Percentiles rank a stretch among this genome's conserved stretches.
Conservation (phyloP, 2,888 invertebrate genomes). For the Leptopilina myrica region DNA sequence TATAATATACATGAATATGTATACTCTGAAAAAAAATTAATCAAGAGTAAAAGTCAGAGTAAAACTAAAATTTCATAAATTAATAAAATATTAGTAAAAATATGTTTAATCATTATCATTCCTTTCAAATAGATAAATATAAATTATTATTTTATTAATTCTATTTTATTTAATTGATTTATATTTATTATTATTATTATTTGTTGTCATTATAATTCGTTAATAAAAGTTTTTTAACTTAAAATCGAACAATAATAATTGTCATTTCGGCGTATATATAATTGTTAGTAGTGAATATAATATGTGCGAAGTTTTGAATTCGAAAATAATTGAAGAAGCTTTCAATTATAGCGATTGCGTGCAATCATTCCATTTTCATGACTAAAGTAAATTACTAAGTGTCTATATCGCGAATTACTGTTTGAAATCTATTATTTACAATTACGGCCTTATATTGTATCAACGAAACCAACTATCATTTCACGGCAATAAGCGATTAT, state of each 20-base stretch:
- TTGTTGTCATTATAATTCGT: too few species aligned
- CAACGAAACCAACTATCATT: slow-evolving; percentile 4
- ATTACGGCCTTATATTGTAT: slow-evolving; percentile 9
- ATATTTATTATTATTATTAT: too few species aligned
- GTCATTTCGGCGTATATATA: neutral
- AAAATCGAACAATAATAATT: neutral
- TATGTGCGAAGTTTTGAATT: neutral
- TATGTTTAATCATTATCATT: too few species aligned
- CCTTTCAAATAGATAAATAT: too few species aligned
- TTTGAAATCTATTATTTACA: slow-evolving; percentile 27
- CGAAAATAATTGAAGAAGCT: slow-evolving; percentile 5
- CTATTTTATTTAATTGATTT: too few species aligned
- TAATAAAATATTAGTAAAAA: too few species aligned
- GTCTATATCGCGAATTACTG: neutral
- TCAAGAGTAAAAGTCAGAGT: too few species aligned
- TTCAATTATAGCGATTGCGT: slow-evolving; percentile 4
- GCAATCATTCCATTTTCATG: neutral
- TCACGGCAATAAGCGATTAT: neutral
- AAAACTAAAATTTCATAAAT: too few species aligned
- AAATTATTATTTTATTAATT: too few species aligned
- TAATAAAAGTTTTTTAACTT: too few species aligned
- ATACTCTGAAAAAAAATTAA: too few species aligned
- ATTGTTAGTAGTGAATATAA: neutral
- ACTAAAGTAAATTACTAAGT: slow-evolving; percentile 8
- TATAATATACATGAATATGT: neutral